Evolutionary conservation across 92 coral and sea anemone species (phyloP), one percentile per base, ranked within the genome.

Genomic region (Palythoa grandis): DNA sequence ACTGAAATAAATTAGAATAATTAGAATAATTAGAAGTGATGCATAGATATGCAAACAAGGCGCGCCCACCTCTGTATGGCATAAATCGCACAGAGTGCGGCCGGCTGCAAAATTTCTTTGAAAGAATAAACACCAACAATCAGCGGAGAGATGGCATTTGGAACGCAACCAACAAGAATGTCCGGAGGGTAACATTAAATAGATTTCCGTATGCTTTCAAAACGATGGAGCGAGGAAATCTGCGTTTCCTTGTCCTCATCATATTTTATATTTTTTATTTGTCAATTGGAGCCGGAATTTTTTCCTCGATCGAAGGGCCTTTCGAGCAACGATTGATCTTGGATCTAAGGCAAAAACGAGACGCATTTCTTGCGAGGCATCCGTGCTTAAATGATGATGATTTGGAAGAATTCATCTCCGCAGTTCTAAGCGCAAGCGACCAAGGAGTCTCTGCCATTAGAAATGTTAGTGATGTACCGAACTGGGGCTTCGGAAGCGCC

Each of bases 251-350:
- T 37, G 92, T 91, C 10, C 87, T 93, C 19, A 88, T 93, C 38
- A 77, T 92, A 72, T 93, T 97, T n/a, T 95, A 97, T 40, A 83
- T 97, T 3, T 93, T 91, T 83, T 97, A 97, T 86, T 90, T 97
- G 9, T 92, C 95, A 5, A 96, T 97, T 57, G 99, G 99, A 43
- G 96, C 99, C 6, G 94, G 96, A 69, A 97, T 97, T 65, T 97
- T 97, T 84, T 95, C 99, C 54, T 90, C 99, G n/a, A 93, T 97
- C 77, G 99, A 97, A 84, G 96, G 95, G 23, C 99, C 99, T 67
- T 92, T 89, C 63, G 99, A 97, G 83, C 88, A 90, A 25, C 89
- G 95, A 65, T 92, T 95, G 65, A 76, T 95, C 54, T 83, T 87
- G 25, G 91, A 92, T 37, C 82, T 97, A 20, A 89, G 88, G 69